Conservation (phyloP, 1,140 invertebrate species). For the Drosophila lowei region DNA sequence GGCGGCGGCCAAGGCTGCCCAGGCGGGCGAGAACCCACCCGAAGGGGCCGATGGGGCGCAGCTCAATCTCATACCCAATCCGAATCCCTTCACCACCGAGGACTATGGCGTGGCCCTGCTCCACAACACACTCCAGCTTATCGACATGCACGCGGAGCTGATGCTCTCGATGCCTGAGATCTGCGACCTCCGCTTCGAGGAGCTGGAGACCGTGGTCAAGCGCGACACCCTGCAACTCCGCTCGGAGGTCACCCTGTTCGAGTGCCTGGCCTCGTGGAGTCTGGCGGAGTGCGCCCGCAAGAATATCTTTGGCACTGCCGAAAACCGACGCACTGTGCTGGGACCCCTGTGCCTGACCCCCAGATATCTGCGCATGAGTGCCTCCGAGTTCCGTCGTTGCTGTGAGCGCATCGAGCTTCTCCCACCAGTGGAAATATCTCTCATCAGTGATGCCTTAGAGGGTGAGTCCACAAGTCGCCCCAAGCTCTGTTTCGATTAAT, state of each 20-base stretch:
- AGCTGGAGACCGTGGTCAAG: slow-evolving; percentile 79
- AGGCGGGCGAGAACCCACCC: slow-evolving; percentile 29
- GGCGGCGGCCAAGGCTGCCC: slow-evolving; percentile 35
- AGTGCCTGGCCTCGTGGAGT: slow-evolving; percentile 79
- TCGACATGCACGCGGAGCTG: slow-evolving; percentile 79
- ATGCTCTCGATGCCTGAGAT: slow-evolving; percentile 68
- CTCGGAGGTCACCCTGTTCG: slow-evolving; percentile 74
- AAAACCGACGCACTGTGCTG: slow-evolving; percentile 77
- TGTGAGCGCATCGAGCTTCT: slow-evolving; percentile 76
- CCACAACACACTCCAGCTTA: slow-evolving; percentile 78
- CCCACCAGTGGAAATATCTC: slow-evolving; percentile 63
- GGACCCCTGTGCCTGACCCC: slow-evolving; percentile 78
- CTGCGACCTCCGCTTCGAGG: slow-evolving; percentile 73
- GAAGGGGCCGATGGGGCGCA: slow-evolving; percentile 51
- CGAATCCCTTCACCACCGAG: slow-evolving; percentile 81
- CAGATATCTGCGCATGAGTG: slow-evolving; percentile 75
- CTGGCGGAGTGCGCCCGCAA: slow-evolving; percentile 73
- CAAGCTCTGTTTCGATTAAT: too few species aligned
- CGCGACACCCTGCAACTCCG: slow-evolving; percentile 73
- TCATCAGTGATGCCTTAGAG: slow-evolving; percentile 71
- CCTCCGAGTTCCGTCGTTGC: slow-evolving; percentile 69
- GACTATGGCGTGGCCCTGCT: slow-evolving; percentile 77
- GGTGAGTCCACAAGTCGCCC: slow-evolving; percentile 46
- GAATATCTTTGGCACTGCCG: slow-evolving; percentile 67
- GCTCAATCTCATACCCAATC: slow-evolving; percentile 67